Evolutionary conservation across 1,140 invertebrate species (phyloP).

Genomic region (Antheraea mylitta): DNA sequence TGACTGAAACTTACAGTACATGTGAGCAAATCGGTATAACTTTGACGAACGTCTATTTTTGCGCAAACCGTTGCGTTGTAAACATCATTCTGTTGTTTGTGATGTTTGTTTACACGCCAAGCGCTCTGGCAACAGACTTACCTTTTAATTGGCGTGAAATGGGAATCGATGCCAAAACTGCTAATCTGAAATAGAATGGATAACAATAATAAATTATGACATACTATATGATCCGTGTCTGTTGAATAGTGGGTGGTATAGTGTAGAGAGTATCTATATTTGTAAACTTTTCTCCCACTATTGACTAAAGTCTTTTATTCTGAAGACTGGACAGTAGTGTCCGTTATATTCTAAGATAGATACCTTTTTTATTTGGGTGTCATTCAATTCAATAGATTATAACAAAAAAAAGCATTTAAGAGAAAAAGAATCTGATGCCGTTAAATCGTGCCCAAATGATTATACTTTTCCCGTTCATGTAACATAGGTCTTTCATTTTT

Average conservation of each 20-base stretch:
- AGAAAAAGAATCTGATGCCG: too few relatives aligned
- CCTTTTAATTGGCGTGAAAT: constrained; percentile 13
- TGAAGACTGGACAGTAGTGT: too few relatives aligned
- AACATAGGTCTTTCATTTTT: too few relatives aligned
- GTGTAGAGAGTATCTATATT: too few relatives aligned
- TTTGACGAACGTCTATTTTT: constrained; percentile 20
- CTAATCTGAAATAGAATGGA: constrained; percentile 5
- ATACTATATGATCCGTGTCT: neutral
- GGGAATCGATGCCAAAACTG: neutral
- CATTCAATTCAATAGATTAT: too few relatives aligned
- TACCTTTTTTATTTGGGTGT: too few relatives aligned
- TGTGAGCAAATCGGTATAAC: neutral
- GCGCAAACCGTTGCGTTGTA: constrained; percentile 4
- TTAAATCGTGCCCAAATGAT: too few relatives aligned
- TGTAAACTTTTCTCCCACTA: too few relatives aligned
- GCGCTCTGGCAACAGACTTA: constrained; percentile 11
- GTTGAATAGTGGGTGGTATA: neutral
- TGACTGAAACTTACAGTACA: neutral
- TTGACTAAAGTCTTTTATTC: too few relatives aligned
- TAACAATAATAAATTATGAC: neutral
- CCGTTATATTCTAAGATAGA: too few relatives aligned
- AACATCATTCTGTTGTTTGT: constrained; percentile 28
- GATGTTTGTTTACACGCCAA: constrained; percentile 22
- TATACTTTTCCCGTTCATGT: too few relatives aligned
- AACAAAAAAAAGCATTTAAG: too few relatives aligned